phyloP scores from a whole-genome alignment of 2,797 vertebrate species.

The Nyctalus aviator region DNA sequence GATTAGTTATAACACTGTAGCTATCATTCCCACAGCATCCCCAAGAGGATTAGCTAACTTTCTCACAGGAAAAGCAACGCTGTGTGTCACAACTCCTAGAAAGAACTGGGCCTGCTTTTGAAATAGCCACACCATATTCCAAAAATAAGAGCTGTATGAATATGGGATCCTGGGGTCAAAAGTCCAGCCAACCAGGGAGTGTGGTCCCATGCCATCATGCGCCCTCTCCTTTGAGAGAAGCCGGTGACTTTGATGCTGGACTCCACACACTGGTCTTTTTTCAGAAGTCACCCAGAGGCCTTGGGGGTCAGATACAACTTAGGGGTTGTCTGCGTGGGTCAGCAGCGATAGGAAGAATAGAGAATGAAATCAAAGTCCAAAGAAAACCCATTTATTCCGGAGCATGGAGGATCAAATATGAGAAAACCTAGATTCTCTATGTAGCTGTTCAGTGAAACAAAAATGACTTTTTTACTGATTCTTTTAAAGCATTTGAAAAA shows the following conservation, averaged over 20 bases:
- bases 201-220: rapidly evolving
- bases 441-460: neutral
- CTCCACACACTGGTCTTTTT: neutral
- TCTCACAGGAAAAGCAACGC: slow-evolving; percentile 59
- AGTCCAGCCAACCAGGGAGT: rapidly evolving
- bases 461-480: neutral
- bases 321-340: neutral
- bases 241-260: neutral
- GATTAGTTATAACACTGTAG: neutral
- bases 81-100: neutral
- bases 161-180: neutral
- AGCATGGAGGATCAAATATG: neutral
- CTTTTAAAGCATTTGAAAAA: neutral
- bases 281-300: neutral
- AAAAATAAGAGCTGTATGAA: slow-evolving; percentile 28
- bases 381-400: slow-evolving; percentile 11
- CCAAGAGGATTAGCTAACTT: slow-evolving; percentile 36
- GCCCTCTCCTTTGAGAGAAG: neutral
- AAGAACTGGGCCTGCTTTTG: neutral
- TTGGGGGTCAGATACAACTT: neutral
- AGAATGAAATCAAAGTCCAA: slow-evolving; percentile 57
- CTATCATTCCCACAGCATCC: slow-evolving; percentile 23
- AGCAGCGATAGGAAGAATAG: neutral
- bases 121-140: neutral
- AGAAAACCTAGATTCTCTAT: neutral